Base-by-base conservation (phyloP, 2,113 vertebrate genomes). In the Urocolius indicus region DNA sequence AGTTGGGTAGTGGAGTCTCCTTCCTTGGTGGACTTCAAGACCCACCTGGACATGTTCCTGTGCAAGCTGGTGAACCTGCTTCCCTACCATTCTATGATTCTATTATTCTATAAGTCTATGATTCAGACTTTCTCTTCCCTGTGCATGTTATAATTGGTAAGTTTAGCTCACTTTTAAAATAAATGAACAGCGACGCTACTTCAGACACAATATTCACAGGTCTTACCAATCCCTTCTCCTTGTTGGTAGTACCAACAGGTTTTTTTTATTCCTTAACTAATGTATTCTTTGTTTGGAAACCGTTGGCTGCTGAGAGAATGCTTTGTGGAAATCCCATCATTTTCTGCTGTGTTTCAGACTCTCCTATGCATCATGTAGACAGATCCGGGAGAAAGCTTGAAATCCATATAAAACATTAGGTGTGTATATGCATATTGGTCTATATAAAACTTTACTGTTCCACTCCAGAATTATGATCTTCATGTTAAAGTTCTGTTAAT, bases 291-390 rank as follows among this genome's bases (percentile, higher is more conserved):
- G 43, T 22, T 10, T 67, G 19, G 23, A 88, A 82, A 71, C 13
- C 34, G 5, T 13, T 34, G 12, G 6, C 26, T 27, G 3, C 7
- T 62, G 9, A 0, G 3, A 76, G 10, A 59, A 16, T 11, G 2
- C 23, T 87, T 62, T n/a, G 3, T 48, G 14, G 14, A 88, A 82
- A 14, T 67, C 41, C 7, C 8, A 30, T 34, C 0, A 2, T 6
- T 69, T 95, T 52, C 10, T 46, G 1, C 61, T 65, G 27, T 62
- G 5, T 61, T 84, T 84, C 30, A 48, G n/a, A 13, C 4, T 54
- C 10, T 57, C 10, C 6, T 4, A 9, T 45, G 43, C 9, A 23
- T 69, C 48, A 15, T 29, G 12, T 65, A 65, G 12, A 21, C 8
- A 79, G 10, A 63, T 67, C 23, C 49, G 41, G 16, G 16, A 80